phyloP scores from a whole-genome alignment of 2,113 vertebrate genomes.

The Cichladusa arquata region DNA sequence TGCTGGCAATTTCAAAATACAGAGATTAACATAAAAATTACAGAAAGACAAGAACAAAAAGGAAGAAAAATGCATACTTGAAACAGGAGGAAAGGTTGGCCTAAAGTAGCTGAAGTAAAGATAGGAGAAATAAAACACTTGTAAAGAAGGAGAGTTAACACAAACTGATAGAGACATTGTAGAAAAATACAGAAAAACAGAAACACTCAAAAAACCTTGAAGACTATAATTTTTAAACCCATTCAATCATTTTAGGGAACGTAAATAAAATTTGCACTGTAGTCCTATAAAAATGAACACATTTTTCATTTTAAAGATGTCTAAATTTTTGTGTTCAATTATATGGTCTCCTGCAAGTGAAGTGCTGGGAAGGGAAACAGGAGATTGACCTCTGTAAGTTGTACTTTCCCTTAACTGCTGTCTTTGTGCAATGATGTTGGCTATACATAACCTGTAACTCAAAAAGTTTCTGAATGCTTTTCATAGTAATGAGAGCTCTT shows the following conservation, averaged over 20 bases:
- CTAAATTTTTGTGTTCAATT: not conserved
- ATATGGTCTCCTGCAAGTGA: not conserved
- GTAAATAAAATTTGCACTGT: not conserved
- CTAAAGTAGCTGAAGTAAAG: not conserved
- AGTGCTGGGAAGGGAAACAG: not conserved
- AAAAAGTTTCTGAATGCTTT: not conserved
- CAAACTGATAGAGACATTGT: not conserved
- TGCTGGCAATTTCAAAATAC: not conserved
- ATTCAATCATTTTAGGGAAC: not conserved
- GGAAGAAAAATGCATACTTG: not conserved
- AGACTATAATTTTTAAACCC: not conserved
- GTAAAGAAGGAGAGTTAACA: not conserved
- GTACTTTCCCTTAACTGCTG: not conserved
- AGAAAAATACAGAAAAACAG: not conserved
- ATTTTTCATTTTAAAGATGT: not conserved
- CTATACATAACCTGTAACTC: not conserved
- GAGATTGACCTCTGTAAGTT: rapidly evolving
- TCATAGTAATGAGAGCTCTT: not conserved
- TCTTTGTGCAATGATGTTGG: not conserved
- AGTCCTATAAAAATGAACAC: not conserved
- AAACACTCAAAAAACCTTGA: not conserved
- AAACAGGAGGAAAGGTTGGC: not conserved
- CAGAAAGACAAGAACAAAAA: not conserved
- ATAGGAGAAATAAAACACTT: not conserved
- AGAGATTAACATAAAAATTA: not conserved